Conservation (phyloP, 2,888 invertebrate genomes). For the Rhaphigaster nebulosa region DNA sequence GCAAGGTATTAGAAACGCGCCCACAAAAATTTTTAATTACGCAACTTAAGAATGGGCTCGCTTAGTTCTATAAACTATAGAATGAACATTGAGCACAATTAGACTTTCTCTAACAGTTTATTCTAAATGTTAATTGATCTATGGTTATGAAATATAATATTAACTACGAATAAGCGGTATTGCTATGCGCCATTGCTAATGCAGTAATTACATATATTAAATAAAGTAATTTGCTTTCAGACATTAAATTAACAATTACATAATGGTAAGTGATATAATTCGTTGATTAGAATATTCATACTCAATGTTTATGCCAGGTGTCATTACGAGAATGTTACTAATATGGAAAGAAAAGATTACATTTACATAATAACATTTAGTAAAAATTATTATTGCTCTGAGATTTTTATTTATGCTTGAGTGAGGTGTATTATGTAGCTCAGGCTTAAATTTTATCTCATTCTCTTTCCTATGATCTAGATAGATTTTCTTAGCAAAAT, state of each 20-base stretch:
- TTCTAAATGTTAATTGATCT: not conserved
- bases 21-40: not conserved
- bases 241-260: not conserved
- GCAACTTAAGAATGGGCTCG: not conserved
- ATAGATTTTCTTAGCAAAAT: too few species aligned
- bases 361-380: too few species aligned
- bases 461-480: too few species aligned
- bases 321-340: too few species aligned
- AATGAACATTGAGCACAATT: not conserved
- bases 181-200: not conserved
- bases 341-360: too few species aligned
- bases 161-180: not conserved
- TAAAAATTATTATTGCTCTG: too few species aligned
- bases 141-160: not conserved
- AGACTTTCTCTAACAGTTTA: not conserved
- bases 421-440: too few species aligned
- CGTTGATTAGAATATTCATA: too few species aligned
- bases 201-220: not conserved
- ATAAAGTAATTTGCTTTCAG: not conserved
- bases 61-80: not conserved
- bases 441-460: too few species aligned
- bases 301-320: too few species aligned
- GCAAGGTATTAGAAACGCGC: not conserved
- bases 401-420: too few species aligned
- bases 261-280: not conserved